These are phyloP conservation scores for Synergus itoensis DNA, from an alignment of 2,888 invertebrate genomes.

Conservation along the genomic window DNA sequence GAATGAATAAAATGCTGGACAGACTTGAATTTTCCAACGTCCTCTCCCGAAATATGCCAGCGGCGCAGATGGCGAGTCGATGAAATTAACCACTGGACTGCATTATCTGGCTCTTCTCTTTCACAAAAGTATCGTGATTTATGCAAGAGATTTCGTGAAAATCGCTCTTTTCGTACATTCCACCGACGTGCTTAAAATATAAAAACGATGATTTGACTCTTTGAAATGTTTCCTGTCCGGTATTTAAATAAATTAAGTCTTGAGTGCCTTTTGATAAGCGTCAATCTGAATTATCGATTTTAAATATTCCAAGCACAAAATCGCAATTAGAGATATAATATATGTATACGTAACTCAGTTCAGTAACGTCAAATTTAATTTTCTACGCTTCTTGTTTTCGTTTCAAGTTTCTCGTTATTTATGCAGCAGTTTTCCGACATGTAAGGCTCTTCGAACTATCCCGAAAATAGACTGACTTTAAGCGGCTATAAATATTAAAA, in stretches of 20 bases:
- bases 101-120: constrained; percentile 29
- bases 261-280: background rate
- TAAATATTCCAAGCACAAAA: background rate
- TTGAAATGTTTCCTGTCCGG: constrained; percentile 20
- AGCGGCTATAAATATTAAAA: constrained; percentile 36
- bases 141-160: constrained; percentile 24
- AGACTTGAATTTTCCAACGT: constrained; percentile 68
- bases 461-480: constrained; percentile 33
- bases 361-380: constrained; percentile 4
- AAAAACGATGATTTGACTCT: constrained; percentile 10
- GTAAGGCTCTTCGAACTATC: constrained; percentile 14
- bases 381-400: background rate
- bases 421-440: constrained; percentile 31
- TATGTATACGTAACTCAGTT: background rate
- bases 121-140: constrained; percentile 18
- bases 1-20: constrained; percentile 57
- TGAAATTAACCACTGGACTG: constrained; percentile 58
- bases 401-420: constrained; percentile 1
- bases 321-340: background rate
- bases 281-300: background rate
- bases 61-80: constrained; percentile 59
- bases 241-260: constrained; percentile 11
- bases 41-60: constrained; percentile 54
- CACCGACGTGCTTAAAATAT: constrained; percentile 25
- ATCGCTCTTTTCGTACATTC: background rate